Base-by-base conservation (phyloP, 2,113 vertebrate species). In the Pygoscelis antarcticus region DNA sequence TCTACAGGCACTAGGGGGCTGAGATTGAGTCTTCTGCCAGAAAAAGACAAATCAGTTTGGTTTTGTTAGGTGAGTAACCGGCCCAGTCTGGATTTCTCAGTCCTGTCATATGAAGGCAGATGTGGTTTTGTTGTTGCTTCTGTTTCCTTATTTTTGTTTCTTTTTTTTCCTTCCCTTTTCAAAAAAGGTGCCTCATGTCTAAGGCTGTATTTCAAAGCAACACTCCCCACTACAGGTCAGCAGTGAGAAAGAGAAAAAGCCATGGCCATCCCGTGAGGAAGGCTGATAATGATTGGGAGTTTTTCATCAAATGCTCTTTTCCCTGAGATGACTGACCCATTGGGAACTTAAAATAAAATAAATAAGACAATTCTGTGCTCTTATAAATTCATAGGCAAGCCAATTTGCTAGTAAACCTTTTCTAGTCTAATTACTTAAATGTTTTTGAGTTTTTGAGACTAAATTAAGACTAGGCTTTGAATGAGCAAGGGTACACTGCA, bases 211-310 rank as follows among this genome's bases (percentile, higher is more conserved):
- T 80, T 96, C 74, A 93, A 91, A 94, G 81, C 93, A 95, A 85
- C 74, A 93, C 69, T 76, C 78, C 87, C 79, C 91, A 95, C 89
- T 83, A 82, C 66, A 88, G 70, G 61, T 93, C 83, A 86, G 29
- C 54, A 57, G 46, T 54, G 60, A 76, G 77, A 91, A 71, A 61
- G 36, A 93, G 70, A 20, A 78, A 76, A 69, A 94, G 34, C 34
- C 22, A 16, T 6, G 13, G 57, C 71, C 47, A 8, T 49, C 14
- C 49, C 15, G 20, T 29, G 18, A 66, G 47, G 38, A 83, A 91
- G 36, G 55, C 16, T 72, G 61, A 57, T 13, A 68, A 77, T 30
- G 9, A 61, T 29, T 21, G 17, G 16, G 30, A 80, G 7, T 15
- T 90, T 94, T 70, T 76, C 3, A 51, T 52, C 40, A 54, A 42